Base-by-base conservation (phyloP, 2,797 vertebrate genomes). In the Enteromius treurensis region DNA sequence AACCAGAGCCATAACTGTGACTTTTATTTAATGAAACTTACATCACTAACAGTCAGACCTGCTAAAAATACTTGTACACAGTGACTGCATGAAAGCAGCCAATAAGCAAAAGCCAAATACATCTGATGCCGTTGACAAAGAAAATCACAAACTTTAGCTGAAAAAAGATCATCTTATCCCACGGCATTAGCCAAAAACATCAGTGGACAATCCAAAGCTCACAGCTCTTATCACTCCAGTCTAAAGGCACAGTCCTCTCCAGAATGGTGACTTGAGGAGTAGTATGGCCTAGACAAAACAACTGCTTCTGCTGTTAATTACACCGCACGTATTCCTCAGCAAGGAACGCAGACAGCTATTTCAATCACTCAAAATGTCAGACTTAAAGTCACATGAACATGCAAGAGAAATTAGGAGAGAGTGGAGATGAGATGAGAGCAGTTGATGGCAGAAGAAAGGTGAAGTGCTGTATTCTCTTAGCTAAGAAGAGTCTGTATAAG, bases 271-370 rank as follows among this genome's bases (percentile, higher is more conserved):
- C 32, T n/a, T 71, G 62, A 51, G 80, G 62, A 69, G 73, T 32
- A 23, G 77, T 75, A 62, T 14, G 37, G 62, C 42, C 77, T 79
- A 85, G 77, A 81, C 84, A 83, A 77, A 84, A 87, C 69, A 81
- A 58, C 53, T 13, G 68, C 69, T 80, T 87, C 69, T 70, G 40
- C 62, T 84, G 75, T 40, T 84, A 87, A 85, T 84, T 85, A 81
- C 29, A 53, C 17, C 73, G 51, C 67, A 78, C 76, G 70, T 71
- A 74, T 80, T 82, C 14, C 64, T 85, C 81, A 80, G 60, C 26
- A 74, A 80, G 82, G 81, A 80, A 80, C 65, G 4, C 55, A 88
- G 64, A 23, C 7, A 2, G 83, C 86, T 90, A 88, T 91, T 92
- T 85, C 60, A 73, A 86, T 83, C 75, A 85, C 19, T 17, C 74